Base-by-base conservation (phyloP, 2,113 vertebrate genomes). In the Ictalurus punctatus region DNA sequence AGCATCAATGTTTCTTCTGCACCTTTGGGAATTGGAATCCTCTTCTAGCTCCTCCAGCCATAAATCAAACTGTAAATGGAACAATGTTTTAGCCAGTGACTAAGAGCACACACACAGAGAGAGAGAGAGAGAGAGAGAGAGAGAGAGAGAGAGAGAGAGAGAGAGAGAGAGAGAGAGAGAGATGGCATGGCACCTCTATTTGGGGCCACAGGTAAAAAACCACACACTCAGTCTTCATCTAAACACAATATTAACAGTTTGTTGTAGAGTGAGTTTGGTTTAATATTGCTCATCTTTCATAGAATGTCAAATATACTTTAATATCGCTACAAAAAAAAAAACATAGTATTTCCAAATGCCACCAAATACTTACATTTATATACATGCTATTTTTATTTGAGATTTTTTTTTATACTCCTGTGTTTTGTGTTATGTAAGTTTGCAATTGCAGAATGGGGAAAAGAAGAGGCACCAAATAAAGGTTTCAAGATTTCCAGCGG, bases 61-160 rank as follows among this genome's bases (percentile, higher is more conserved):
- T 95, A 95, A 95, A 96, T 95, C 93, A 94, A 89, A 92, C 86
- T 92, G 90, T 92, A 93, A 93, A 93, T 91, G 92, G 89, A 93
- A 89, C 78, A 73, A 83, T 58, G 90, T 93, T 91, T 90, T 86
- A 80, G 89, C 89, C 93, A 76, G 76, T 19, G 21, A 80, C 69
- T 80, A 71, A n/a, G 30, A 87, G 69, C 25, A 83, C 37, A 90
- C 87, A 88, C 44, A 27, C 89, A 92, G n/a, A 63, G 13, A 80
- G 23, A 80, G 48, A 54, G 48, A 80, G 78, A 80, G 27, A 56
- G 25, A 80, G 23, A 80, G 78, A 54, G 44, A 48, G 44, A 48
- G 44, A 48, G 44, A 48, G 44, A 44, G 44, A 44, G 3, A 25
- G 44, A 25, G 23, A n/a, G 79, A 58, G 52, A 80, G 48, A 79